Conservation (phyloP, 2,113 vertebrate genomes). For the Psilopsiagon aymara region DNA sequence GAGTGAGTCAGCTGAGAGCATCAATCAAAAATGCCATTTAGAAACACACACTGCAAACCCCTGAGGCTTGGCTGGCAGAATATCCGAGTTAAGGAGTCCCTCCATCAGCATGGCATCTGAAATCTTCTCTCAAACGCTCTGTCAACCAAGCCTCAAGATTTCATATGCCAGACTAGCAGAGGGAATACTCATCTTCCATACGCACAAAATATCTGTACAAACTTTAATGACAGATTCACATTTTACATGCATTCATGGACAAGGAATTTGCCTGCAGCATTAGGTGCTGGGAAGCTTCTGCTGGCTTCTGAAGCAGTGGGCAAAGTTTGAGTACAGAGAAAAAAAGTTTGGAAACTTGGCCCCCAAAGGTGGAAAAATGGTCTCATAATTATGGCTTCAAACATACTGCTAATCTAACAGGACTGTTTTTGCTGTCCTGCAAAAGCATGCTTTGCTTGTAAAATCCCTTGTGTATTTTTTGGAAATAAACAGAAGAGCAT, state of each 20-base stretch:
- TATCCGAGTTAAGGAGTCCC: not conserved
- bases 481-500: not conserved
- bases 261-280: not conserved
- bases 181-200: not conserved
- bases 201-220: not conserved
- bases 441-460: not conserved
- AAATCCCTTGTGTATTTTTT: not conserved
- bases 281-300: not conserved
- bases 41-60: not conserved
- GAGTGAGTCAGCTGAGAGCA: constrained; percentile 36
- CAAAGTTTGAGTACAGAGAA: not conserved
- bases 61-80: not conserved
- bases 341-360: not conserved
- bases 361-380: not conserved
- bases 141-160: constrained; percentile 9
- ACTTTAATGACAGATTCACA: not conserved
- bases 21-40: constrained; percentile 48
- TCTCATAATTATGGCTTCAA: not conserved
- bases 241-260: not conserved
- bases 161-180: not conserved
- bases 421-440: not conserved
- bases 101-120: not conserved
- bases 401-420: not conserved
- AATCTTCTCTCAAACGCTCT: not conserved
- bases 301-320: not conserved